phyloP scores from a whole-genome alignment of 2,888 invertebrate species.

The Euproctis similis region DNA sequence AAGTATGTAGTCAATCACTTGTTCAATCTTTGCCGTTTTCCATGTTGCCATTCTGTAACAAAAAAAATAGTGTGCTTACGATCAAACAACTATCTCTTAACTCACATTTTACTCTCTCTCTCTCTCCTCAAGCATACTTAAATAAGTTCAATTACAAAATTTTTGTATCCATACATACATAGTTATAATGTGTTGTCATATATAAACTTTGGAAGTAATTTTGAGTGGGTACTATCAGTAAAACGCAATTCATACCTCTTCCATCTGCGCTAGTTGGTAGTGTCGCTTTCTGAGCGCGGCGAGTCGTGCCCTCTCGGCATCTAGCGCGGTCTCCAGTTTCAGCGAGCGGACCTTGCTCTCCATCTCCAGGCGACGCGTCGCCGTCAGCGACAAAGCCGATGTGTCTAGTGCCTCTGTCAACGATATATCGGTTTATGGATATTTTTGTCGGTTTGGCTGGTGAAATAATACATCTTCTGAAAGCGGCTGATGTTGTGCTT shows the following conservation, averaged over 20 bases:
- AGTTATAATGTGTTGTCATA: too few relatives aligned
- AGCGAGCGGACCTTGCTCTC: slow-evolving; percentile 96
- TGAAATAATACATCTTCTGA: too few relatives aligned
- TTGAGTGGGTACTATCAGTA: too few relatives aligned
- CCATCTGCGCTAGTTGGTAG: slow-evolving; percentile 87
- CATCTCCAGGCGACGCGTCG: slow-evolving; percentile 97
- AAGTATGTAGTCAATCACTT: neutral
- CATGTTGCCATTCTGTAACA: slow-evolving; percentile 54
- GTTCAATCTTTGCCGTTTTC: slow-evolving; percentile 54
- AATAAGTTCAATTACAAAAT: too few relatives aligned
- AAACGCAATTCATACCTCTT: slow-evolving; percentile 60
- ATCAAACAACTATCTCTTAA: too few relatives aligned
- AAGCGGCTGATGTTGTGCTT: too few relatives aligned
- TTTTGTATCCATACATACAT: too few relatives aligned
- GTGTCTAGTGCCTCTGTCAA: slow-evolving; percentile 95
- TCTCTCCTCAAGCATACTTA: too few relatives aligned
- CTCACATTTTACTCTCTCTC: too few relatives aligned
- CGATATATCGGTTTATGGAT: too few relatives aligned
- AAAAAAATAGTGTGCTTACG: slow-evolving; percentile 6
- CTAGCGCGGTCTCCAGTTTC: slow-evolving; percentile 92
- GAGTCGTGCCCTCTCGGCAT: slow-evolving; percentile 89
- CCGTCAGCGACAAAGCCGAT: slow-evolving; percentile 90
- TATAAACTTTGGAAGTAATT: too few relatives aligned
- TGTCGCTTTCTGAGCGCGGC: slow-evolving; percentile 92
- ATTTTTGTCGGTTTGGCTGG: too few relatives aligned